Evolutionary conservation across 1,140 invertebrate species (phyloP).

Genomic region (Acyrthosiphon pisum): DNA sequence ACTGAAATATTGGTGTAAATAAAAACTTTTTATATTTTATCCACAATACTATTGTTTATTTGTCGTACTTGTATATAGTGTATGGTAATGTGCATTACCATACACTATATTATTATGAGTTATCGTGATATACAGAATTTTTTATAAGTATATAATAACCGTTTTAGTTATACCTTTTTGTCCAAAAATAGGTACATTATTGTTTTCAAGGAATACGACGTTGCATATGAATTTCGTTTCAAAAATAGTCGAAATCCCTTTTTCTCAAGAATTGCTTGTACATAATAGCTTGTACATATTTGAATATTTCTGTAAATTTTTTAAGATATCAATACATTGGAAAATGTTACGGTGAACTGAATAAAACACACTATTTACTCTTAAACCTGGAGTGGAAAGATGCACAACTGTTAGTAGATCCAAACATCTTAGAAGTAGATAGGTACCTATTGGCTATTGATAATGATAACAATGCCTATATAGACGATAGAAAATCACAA

Average conservation of each 20-base stretch:
- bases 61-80: background rate
- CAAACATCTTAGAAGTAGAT: background rate
- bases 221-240: background rate
- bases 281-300: background rate
- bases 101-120: background rate
- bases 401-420: background rate
- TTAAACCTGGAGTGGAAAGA: background rate
- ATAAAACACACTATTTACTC: background rate
- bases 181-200: background rate
- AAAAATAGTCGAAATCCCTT: background rate
- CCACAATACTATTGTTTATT: background rate
- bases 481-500: background rate
- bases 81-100: no score
- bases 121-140: background rate
- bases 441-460: background rate
- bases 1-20: background rate
- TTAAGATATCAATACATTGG: background rate
- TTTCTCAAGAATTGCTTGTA: background rate
- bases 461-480: background rate
- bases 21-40: background rate
- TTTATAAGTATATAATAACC: background rate
- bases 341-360: background rate
- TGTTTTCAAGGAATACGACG: background rate
- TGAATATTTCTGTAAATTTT: no score
- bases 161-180: background rate